phyloP scores from a whole-genome alignment of 2,797 vertebrate genomes.

The Trematomus bernacchii region DNA sequence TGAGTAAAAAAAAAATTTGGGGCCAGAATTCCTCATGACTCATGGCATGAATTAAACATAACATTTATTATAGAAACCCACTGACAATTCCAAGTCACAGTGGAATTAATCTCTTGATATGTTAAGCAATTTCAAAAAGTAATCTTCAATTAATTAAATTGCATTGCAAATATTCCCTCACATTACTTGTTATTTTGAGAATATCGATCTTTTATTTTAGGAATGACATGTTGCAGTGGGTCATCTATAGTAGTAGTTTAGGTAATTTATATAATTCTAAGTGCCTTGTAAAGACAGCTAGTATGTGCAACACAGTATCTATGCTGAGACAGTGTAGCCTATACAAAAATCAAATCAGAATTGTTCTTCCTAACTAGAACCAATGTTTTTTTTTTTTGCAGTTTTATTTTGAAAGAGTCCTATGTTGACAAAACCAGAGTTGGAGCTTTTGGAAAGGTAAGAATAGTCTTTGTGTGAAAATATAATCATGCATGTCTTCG shows the following conservation, averaged over 20 bases:
- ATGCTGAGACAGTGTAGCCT: background rate
- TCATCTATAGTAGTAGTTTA: background rate
- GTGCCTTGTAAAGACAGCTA: background rate
- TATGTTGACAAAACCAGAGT: slow-evolving; percentile 92
- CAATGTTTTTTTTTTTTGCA: slow-evolving; percentile 51
- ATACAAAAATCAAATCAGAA: background rate
- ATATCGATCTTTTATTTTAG: background rate
- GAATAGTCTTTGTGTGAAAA: background rate
- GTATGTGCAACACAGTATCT: background rate
- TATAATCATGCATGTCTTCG: background rate
- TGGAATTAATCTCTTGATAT: background rate
- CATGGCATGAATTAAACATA: background rate
- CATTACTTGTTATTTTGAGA: background rate
- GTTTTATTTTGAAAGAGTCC: slow-evolving; percentile 86
- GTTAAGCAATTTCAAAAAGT: background rate
- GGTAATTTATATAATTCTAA: background rate
- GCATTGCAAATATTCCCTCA: background rate
- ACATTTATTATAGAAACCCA: background rate
- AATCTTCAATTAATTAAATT: background rate
- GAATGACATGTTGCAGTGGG: background rate
- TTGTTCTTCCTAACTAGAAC: background rate
- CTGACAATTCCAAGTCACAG: background rate
- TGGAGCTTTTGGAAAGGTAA: slow-evolving; percentile 96
- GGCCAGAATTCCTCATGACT: background rate
- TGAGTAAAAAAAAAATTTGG: background rate